Evolutionary conservation across 2,888 invertebrate species (phyloP).

Genomic region (Lycia hirtaria): DNA sequence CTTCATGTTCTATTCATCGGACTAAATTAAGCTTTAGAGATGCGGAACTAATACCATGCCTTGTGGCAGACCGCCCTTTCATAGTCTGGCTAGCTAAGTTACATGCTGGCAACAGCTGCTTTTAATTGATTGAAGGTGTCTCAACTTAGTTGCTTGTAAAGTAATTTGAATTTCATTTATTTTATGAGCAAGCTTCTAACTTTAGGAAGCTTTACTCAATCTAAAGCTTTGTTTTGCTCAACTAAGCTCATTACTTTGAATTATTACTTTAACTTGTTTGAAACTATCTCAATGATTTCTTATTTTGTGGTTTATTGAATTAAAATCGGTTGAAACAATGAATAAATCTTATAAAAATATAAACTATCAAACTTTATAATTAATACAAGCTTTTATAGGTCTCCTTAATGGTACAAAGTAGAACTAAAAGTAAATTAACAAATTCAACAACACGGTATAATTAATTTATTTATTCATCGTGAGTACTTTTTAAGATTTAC

Average conservation of each 20-base stretch:
- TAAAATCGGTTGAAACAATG: too few species aligned
- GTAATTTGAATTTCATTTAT: constrained; percentile 21
- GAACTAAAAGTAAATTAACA: too few species aligned
- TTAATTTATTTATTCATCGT: too few species aligned
- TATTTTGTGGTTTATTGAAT: not conserved
- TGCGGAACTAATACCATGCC: constrained; percentile 40
- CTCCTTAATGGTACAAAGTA: too few species aligned
- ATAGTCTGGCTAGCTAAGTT: constrained; percentile 41
- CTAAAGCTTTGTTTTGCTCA: not conserved
- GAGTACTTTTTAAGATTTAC: too few species aligned
- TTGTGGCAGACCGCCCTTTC: constrained; percentile 40
- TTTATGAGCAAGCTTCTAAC: constrained; percentile 18
- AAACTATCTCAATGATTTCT: not conserved
- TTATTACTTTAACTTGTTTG: not conserved
- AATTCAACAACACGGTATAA: too few species aligned
- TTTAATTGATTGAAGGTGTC: constrained; percentile 45
- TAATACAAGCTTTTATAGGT: too few species aligned
- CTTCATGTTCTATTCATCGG: constrained; percentile 12
- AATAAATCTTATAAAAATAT: too few species aligned
- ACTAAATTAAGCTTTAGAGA: constrained; percentile 29
- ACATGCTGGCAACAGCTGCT: constrained; percentile 43
- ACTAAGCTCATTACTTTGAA: not conserved
- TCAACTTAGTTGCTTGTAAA: constrained; percentile 31
- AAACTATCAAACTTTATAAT: too few species aligned
- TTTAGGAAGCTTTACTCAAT: not conserved